A percentile compares a stretch with the other conserved stretches of the same genome.
These are phyloP conservation scores for Anastatus disparis DNA, from an alignment of 1,140 invertebrate species.

Conservation along the genomic window DNA sequence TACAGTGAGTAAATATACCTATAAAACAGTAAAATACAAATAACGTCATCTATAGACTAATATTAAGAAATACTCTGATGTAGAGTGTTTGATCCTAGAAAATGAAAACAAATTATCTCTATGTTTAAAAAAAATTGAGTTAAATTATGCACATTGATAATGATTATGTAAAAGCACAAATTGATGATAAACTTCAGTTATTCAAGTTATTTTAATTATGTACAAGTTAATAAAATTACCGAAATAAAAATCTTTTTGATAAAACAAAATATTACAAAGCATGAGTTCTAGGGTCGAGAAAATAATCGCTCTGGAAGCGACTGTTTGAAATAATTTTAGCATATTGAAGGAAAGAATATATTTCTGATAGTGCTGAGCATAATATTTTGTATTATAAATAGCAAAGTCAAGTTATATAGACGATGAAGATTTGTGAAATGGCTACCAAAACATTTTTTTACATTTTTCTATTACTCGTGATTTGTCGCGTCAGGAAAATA, in stretches of 20 bases:
- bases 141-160: neutral
- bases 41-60: slow-evolving; percentile 9
- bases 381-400: slow-evolving; percentile 26
- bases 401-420: neutral
- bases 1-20: slow-evolving; percentile 3
- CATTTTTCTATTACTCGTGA: slow-evolving; percentile 12
- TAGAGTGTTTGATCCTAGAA: slow-evolving; percentile 9
- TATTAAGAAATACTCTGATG: neutral
- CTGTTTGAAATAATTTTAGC: slow-evolving; percentile 14
- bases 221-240: neutral
- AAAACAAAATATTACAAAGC: slow-evolving; percentile 9
- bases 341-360: slow-evolving; percentile 1
- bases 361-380: neutral
- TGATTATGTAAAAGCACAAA: neutral
- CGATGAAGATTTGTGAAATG: neutral
- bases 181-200: neutral
- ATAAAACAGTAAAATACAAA: neutral
- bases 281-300: slow-evolving; percentile 3
- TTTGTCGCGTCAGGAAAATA: neutral
- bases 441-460: slow-evolving; percentile 7
- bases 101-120: neutral
- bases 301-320: slow-evolving; percentile 25
- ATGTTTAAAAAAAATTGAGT: neutral
- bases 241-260: slow-evolving; percentile 4
- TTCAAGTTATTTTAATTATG: neutral